A percentile compares a stretch with the other conserved stretches of the same genome.
Conservation (phyloP, 2,797 vertebrate species). For the Rhinogobio ventralis region DNA sequence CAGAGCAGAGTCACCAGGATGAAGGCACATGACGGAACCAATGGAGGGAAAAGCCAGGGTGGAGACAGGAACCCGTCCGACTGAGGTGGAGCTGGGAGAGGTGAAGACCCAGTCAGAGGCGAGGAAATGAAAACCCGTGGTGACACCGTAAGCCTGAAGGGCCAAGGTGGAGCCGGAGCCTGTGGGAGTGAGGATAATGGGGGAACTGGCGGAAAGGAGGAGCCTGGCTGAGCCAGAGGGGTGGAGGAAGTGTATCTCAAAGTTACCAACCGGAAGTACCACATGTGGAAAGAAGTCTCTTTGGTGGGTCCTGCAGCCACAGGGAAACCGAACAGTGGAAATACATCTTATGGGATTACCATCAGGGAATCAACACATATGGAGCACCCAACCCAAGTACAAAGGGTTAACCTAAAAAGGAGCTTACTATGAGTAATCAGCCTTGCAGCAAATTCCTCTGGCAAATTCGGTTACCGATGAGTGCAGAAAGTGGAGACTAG, state of each 20-base stretch:
- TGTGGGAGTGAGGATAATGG: background rate
- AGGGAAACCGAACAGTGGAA: background rate
- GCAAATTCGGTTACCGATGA: background rate
- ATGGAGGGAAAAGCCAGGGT: background rate
- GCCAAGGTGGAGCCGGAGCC: background rate
- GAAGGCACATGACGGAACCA: background rate
- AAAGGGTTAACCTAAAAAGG: background rate
- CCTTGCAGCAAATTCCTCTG: background rate
- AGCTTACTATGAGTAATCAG: fast-evolving
- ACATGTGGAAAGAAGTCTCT: background rate
- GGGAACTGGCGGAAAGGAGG: background rate
- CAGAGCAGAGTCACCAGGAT: background rate
- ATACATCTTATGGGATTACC: background rate
- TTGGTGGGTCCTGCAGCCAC: background rate
- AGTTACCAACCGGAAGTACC: background rate
- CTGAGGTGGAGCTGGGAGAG: background rate
- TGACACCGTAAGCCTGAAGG: background rate
- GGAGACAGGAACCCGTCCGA: background rate
- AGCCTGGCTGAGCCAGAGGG: background rate
- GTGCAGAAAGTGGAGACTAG: too few species aligned
- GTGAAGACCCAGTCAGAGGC: background rate
- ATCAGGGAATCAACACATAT: background rate
- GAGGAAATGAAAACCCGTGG: background rate
- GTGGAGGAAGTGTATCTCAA: background rate
- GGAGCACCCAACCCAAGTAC: background rate